Conservation (phyloP, 2,888 invertebrate genomes). For the Dicranocentrus wangi region DNA sequence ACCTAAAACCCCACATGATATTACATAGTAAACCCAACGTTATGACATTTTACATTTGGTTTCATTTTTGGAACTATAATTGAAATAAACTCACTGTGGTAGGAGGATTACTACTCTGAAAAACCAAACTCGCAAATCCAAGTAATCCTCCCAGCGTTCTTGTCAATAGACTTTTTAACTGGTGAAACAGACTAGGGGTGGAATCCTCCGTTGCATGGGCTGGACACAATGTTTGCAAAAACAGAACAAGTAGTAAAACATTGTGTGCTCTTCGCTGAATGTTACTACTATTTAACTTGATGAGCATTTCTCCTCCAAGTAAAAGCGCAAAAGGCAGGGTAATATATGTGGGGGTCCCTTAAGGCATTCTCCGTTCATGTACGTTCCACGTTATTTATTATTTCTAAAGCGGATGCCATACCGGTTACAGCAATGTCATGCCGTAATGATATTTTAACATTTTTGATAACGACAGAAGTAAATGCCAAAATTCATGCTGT, state of each 20-base stretch:
- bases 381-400: too few species aligned
- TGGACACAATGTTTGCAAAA: background rate
- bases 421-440: too few species aligned
- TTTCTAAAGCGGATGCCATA: too few species aligned
- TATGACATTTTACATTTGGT: background rate
- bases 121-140: slow-evolving; percentile 18
- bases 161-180: slow-evolving; percentile 1
- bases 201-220: background rate
- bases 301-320: too few species aligned
- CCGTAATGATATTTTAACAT: too few species aligned
- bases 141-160: slow-evolving; percentile 6
- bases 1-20: background rate
- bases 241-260: background rate
- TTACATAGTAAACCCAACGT: background rate
- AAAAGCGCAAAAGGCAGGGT: too few species aligned
- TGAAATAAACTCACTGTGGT: slow-evolving; percentile 20
- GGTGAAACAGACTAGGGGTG: slow-evolving; percentile 13
- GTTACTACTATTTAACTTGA: too few species aligned
- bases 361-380: too few species aligned
- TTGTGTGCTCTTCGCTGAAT: too few species aligned
- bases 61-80: background rate
- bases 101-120: slow-evolving; percentile 24
- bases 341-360: too few species aligned
- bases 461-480: too few species aligned
- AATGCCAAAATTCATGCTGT: too few species aligned